Base-by-base conservation (phyloP, 2,888 invertebrate species). In the Melieria omissa region DNA sequence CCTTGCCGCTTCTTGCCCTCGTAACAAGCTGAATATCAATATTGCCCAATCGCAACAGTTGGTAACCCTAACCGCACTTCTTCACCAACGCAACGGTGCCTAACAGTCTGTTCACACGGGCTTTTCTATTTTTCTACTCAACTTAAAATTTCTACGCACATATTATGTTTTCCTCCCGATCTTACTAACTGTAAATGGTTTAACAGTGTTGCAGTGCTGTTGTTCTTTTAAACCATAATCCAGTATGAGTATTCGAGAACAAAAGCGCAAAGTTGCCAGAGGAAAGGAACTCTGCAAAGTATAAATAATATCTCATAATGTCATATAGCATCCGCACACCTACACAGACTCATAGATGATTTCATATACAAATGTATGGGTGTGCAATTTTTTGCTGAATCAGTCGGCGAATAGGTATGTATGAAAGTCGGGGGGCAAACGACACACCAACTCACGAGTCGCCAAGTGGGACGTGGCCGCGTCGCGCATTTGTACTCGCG, bases 251-350 rank as follows among this genome's bases (percentile, higher is more conserved):
- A 81, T 78, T 78, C 76, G 72, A 74, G 75, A 64, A 52, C 70
- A 69, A 65, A 61, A 72, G 62, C 45, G 44, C 55, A 63, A 60
- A 45, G 49, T 61, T 61, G 52, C 52, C 16, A 64, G 60, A 62
- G 44, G 61, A 72, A 72, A 70, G 55, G 54, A 64, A 66, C 73
- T 64, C 42, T 60, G 64, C 68, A 70, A 71, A 75, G 74, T 78
- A 82, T 79, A 82, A 83, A 83, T 82, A 83, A 83, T 82, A 81
- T 78, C 80, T 78, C 79, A 81, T 81, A 83, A 84, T 80, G 79
- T 82, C 79, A 78, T 82, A 78, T 77, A 81, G 78, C 78, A 81
- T 79, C 75, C 79, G 78, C 52, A 52, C 14, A n/a, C 9, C 12
- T 52, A 5, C 52, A 52, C 14, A 52, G n/a, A 52, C 12, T n/a